These are phyloP conservation scores for Cydia fagiglandana DNA, from an alignment of 1,140 invertebrate species.

Conservation along the genomic window DNA sequence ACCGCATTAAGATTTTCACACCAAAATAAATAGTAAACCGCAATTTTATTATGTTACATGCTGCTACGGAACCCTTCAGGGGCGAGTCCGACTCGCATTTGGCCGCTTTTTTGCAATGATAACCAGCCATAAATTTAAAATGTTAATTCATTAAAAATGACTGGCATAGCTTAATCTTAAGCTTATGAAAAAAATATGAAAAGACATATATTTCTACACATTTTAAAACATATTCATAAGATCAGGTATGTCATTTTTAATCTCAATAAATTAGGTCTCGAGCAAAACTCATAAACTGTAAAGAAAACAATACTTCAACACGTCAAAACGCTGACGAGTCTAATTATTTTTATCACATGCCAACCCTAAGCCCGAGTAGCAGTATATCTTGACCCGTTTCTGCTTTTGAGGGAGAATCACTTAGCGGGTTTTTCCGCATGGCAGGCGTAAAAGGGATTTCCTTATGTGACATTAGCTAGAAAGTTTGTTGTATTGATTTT, in stretches of 20 bases:
- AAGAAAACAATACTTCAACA: not conserved
- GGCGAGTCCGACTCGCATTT: too few relatives aligned
- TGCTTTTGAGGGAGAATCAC: slow-evolving; percentile 49
- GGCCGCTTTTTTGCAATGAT: too few relatives aligned
- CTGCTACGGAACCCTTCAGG: too few relatives aligned
- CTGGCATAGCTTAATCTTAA: too few relatives aligned
- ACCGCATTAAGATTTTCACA: too few relatives aligned
- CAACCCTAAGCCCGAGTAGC: slow-evolving; percentile 42
- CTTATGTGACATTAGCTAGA: slow-evolving; percentile 50
- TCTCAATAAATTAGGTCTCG: not conserved
- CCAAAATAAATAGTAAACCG: too few relatives aligned
- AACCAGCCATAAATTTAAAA: too few relatives aligned
- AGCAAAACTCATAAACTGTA: not conserved
- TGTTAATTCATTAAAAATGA: too few relatives aligned
- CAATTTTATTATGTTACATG: too few relatives aligned
- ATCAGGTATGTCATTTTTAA: not conserved
- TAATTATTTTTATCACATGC: slow-evolving; percentile 25
- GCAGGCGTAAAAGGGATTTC: slow-evolving; percentile 50
- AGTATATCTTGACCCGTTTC: slow-evolving; percentile 63
- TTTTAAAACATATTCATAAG: too few relatives aligned
- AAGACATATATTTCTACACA: too few relatives aligned
- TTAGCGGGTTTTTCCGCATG: slow-evolving; percentile 54
- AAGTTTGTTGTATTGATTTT: slow-evolving; percentile 33
- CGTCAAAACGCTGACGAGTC: not conserved
- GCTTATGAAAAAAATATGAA: too few relatives aligned